A percentile compares a stretch with the other conserved stretches of the same genome.
phyloP scores from a whole-genome alignment of 2,888 invertebrate genomes.

The Orchesella flavescens region DNA sequence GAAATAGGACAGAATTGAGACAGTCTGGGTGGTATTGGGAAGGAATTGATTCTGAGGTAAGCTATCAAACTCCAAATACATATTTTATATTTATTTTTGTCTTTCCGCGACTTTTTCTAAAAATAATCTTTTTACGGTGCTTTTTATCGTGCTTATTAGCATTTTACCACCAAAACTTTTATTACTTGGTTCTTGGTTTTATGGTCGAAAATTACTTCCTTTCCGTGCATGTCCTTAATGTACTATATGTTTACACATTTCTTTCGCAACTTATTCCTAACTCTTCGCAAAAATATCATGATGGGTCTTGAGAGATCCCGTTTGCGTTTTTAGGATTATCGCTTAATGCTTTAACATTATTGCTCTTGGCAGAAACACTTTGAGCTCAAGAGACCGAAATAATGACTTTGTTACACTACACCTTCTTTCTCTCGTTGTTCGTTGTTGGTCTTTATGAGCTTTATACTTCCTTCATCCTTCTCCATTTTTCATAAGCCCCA shows the following conservation, averaged over 20 bases:
- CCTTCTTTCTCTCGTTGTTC: slow-evolving; percentile 5
- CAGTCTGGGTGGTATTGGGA: slow-evolving; percentile 59
- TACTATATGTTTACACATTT: not conserved
- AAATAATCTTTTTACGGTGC: too few species aligned
- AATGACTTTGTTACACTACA: slow-evolving; percentile 31
- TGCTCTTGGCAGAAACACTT: slow-evolving; percentile 9
- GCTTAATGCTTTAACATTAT: not conserved
- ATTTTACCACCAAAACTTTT: too few species aligned
- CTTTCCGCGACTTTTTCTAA: too few species aligned
- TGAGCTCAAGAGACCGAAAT: slow-evolving; percentile 20
- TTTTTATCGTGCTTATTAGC: too few species aligned
- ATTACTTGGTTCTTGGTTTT: too few species aligned
- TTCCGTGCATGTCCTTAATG: not conserved
- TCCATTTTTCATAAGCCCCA: too few species aligned
- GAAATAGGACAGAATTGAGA: slow-evolving; percentile 34
- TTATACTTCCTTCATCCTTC: not conserved
- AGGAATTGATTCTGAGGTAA: slow-evolving; percentile 61
- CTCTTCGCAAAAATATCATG: too few species aligned
- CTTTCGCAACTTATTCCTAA: not conserved
- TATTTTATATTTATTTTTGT: too few species aligned
- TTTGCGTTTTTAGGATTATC: not conserved
- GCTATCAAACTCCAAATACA: too few species aligned
- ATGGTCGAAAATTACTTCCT: not conserved
- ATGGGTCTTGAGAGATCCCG: not conserved
- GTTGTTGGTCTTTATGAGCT: not conserved